Evolutionary conservation across 2,113 vertebrate genomes (phyloP).

Genomic region (Hippocampus abdominalis): DNA sequence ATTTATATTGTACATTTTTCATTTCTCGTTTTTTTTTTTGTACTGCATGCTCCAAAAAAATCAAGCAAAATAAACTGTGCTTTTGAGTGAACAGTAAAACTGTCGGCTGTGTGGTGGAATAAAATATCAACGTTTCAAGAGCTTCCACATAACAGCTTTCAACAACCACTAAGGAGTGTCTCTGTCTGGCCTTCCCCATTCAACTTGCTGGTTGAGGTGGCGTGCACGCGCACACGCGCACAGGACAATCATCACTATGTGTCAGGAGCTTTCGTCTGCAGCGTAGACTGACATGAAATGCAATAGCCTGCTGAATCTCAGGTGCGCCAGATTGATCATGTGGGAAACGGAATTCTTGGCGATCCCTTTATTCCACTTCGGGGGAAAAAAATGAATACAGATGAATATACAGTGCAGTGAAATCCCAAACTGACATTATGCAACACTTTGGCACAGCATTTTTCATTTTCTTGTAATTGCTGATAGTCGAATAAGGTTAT

Average conservation of each 20-base stretch:
- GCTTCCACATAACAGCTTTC: constrained; percentile 25
- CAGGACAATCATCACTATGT: constrained; percentile 32
- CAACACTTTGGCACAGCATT: constrained; percentile 32
- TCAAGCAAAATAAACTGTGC: too few species aligned
- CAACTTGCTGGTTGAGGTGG: constrained; percentile 6
- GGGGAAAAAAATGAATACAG: constrained; percentile 11
- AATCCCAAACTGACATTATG: constrained; percentile 22
- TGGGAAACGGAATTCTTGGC: constrained; percentile 40
- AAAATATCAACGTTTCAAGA: constrained; percentile 12
- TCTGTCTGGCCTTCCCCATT: constrained; percentile 44
- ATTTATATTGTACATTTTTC: background rate
- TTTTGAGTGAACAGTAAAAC: too few species aligned
- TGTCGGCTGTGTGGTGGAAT: background rate
- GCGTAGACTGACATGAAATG: constrained; percentile 36
- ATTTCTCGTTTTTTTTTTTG: background rate
- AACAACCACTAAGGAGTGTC: constrained; percentile 42
- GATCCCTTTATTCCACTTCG: constrained; percentile 6
- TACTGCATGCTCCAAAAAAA: too few species aligned
- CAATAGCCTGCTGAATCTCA: constrained; percentile 21
- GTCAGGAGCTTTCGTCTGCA: constrained; percentile 36
- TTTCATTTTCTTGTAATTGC: constrained; percentile 52
- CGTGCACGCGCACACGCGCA: constrained; percentile 8
- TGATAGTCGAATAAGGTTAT: constrained; percentile 20
- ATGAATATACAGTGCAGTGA: constrained; percentile 20
- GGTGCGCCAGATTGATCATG: constrained; percentile 16